Conservation (phyloP, 2,888 invertebrate species). For the Galeruca laticollis region DNA sequence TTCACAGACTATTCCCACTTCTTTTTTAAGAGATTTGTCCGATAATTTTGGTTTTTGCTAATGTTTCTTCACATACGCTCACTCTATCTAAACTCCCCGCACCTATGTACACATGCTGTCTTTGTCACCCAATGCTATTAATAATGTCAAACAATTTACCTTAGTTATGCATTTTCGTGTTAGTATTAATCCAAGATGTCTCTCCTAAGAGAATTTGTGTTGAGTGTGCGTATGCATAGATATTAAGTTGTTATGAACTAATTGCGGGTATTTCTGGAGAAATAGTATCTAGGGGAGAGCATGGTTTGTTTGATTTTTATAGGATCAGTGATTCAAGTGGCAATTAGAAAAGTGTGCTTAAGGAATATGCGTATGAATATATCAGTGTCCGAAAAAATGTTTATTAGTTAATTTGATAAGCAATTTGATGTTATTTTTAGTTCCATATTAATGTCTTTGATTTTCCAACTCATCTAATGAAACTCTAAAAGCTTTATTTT, state of each 20-base stretch:
- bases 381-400: neutral
- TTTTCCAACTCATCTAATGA: no score
- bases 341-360: neutral
- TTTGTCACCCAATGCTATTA: constrained; percentile 51
- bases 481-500: no score
- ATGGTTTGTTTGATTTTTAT: neutral
- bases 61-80: no score
- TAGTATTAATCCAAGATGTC: constrained; percentile 56
- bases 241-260: constrained; percentile 49
- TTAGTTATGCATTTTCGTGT: constrained; percentile 59
- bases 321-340: neutral
- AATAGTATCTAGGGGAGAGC: neutral
- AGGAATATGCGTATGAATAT: no score
- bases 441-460: no score
- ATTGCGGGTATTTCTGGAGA: constrained; percentile 5
- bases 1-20: no score
- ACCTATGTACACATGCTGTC: no score
- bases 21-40: no score
- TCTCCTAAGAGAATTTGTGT: constrained; percentile 38
- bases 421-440: no score
- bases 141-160: constrained; percentile 53
- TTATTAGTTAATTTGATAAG: neutral
- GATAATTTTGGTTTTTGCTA: no score
- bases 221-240: constrained; percentile 51
- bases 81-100: no score